Evolutionary conservation across 2,797 vertebrate species (phyloP).

Genomic region (Sebastes diaconus): DNA sequence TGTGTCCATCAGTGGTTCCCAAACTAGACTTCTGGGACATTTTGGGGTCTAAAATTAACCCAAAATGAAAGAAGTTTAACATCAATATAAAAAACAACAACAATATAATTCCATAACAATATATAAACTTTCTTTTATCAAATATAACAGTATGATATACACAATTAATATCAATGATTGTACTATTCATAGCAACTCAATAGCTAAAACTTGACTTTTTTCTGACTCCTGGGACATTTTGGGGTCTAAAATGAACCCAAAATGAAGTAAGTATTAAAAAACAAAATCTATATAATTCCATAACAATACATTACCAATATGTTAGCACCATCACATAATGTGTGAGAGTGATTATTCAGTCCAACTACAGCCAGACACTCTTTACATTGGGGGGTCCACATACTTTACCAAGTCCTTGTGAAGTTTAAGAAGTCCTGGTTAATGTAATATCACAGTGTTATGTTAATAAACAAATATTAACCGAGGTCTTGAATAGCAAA

Average conservation of each 20-base stretch:
- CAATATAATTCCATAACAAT: too few species aligned
- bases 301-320: not conserved
- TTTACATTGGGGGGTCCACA: not conserved
- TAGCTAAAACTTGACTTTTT: not conserved
- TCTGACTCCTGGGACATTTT: slow-evolving; percentile 1
- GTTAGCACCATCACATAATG: not conserved
- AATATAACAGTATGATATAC: not conserved
- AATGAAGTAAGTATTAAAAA: not conserved
- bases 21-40: too few species aligned
- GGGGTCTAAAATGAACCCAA: not conserved
- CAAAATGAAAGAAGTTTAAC: too few species aligned
- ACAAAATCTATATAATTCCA: not conserved
- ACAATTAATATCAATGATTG: not conserved
- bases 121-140: too few species aligned
- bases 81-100: too few species aligned
- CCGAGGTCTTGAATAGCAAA: not conserved
- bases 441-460: too few species aligned
- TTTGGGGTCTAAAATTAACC: too few species aligned
- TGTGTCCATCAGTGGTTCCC: too few species aligned
- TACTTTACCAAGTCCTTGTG: not conserved
- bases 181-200: not conserved
- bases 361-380: not conserved
- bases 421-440: not conserved
- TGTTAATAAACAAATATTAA: not conserved
- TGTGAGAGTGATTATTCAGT: not conserved